Conservation (phyloP, 2,888 invertebrate species). For the Abrostola tripartita region DNA sequence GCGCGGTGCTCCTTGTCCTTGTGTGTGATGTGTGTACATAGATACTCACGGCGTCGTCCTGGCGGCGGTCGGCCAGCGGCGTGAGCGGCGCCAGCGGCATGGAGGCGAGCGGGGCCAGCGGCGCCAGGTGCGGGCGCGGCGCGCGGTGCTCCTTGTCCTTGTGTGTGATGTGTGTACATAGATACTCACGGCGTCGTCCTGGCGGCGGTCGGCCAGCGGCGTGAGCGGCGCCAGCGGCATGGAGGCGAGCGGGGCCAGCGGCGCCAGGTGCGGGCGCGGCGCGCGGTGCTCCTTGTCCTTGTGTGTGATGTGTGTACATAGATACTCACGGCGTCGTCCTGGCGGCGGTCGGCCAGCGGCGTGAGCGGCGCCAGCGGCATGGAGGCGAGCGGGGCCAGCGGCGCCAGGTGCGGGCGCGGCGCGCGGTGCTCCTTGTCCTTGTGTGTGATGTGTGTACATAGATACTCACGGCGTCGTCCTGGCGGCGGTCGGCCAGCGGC, state of each 20-base stretch:
- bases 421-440: conserved; percentile 7
- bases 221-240: conserved; percentile 66
- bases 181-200: conserved; percentile 49
- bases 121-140: conserved; percentile 11
- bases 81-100: conserved; percentile 29
- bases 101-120: conserved; percentile 14
- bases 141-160: conserved; percentile 7
- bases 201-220: conserved; percentile 63
- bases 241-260: conserved; percentile 59
- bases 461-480: conserved; percentile 49
- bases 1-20: conserved; percentile 59
- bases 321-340: background rate
- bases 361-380: conserved; percentile 29
- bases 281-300: conserved; percentile 59
- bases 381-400: conserved; percentile 14
- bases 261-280: conserved; percentile 47
- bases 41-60: background rate
- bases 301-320: background rate
- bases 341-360: conserved; percentile 30
- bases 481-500: conserved; percentile 63
- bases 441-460: background rate
- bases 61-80: conserved; percentile 30
- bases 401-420: conserved; percentile 11
- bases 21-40: background rate
- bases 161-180: background rate